phyloP scores from a whole-genome alignment of 2,113 vertebrate species.

The Oncorhynchus kisutch region DNA sequence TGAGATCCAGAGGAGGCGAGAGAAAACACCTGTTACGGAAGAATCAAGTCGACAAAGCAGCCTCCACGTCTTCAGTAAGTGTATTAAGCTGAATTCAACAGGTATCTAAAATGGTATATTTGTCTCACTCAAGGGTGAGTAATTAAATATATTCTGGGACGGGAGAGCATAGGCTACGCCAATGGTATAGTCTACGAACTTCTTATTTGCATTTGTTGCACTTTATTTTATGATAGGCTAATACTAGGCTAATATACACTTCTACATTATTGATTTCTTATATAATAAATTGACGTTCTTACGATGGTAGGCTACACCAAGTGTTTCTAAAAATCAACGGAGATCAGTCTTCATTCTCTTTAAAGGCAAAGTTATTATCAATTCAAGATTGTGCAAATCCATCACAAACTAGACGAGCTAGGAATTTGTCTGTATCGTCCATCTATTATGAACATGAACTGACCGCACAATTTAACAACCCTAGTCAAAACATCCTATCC shows the following conservation, averaged over 20 bases:
- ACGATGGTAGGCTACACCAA: too few species aligned
- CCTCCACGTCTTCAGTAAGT: constrained; percentile 9
- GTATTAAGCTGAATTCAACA: not conserved
- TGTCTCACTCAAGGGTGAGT: not conserved
- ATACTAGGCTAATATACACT: too few species aligned
- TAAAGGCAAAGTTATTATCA: too few species aligned
- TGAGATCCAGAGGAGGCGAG: not conserved
- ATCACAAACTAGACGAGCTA: too few species aligned
- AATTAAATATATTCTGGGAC: not conserved
- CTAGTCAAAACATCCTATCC: too few species aligned
- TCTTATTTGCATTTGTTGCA: not conserved
- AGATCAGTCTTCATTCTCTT: too few species aligned
- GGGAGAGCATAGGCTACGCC: not conserved
- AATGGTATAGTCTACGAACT: not conserved
- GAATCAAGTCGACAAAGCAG: constrained; percentile 15
- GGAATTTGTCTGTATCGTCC: too few species aligned
- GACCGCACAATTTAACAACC: too few species aligned
- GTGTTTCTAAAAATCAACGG: not conserved
- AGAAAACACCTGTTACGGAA: constrained; percentile 45
- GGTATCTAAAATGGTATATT: not conserved
- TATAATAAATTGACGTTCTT: too few species aligned
- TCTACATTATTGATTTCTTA: too few species aligned
- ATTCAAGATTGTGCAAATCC: too few species aligned
- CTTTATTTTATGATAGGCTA: not conserved
- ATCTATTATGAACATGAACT: too few species aligned